Percentiles rank a stretch among this genome's conserved stretches.
Evolutionary conservation across 2,888 invertebrate genomes (phyloP).

Genomic region (Plagodis dolabraria): DNA sequence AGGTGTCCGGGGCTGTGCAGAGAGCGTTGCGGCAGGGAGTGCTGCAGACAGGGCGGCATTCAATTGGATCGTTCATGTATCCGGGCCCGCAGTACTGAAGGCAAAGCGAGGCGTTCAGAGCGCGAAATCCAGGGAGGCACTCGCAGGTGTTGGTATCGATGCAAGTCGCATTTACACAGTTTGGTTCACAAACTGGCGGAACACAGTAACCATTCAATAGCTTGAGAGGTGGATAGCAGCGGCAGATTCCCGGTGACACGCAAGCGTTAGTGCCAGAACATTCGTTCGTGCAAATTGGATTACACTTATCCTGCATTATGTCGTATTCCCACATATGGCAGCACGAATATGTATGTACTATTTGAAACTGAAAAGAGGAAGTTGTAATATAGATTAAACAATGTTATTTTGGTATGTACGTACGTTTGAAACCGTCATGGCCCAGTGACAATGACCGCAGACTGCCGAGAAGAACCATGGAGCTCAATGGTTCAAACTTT

Average conservation of each 20-base stretch:
- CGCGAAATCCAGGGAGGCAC: conserved; percentile 40
- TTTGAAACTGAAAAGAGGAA: too few relatives aligned
- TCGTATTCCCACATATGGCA: too few relatives aligned
- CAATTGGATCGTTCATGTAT: conserved; percentile 22
- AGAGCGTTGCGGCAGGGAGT: conserved; percentile 61
- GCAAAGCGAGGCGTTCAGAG: conserved; percentile 26
- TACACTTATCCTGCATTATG: conserved; percentile 32
- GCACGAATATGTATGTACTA: too few relatives aligned
- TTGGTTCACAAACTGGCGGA: conserved; percentile 62
- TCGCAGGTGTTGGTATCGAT: conserved; percentile 43
- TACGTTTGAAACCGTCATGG: too few relatives aligned
- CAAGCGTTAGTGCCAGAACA: conserved; percentile 59
- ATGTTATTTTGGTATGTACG: too few relatives aligned
- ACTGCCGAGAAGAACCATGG: too few relatives aligned
- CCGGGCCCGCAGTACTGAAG: conserved; percentile 25
- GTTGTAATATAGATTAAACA: too few relatives aligned
- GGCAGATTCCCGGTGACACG: conserved; percentile 49
- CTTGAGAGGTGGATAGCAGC: conserved; percentile 50
- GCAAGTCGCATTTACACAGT: conserved; percentile 61
- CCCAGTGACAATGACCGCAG: too few relatives aligned
- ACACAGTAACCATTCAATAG: conserved; percentile 36
- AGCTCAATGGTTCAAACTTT: too few relatives aligned
- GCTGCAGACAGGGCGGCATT: conserved; percentile 67
- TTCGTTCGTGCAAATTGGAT: conserved; percentile 41
- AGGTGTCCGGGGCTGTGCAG: conserved; percentile 57